phyloP scores from a whole-genome alignment of 2,888 invertebrate genomes.

The Cinara cedri region DNA sequence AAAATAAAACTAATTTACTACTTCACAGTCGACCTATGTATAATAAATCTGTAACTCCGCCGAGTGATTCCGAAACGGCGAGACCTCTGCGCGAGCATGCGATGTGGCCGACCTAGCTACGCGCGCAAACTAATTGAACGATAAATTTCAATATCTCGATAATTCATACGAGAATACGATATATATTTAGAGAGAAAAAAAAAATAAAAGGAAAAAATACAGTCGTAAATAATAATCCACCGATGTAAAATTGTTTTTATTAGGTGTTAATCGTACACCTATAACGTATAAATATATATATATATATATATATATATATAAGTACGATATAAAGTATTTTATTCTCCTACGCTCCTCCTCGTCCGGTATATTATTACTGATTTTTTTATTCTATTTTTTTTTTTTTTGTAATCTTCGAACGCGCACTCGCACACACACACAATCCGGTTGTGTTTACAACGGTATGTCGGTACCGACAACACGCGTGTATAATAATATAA shows the following conservation, averaged over 20 bases:
- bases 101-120: background rate
- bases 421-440: background rate
- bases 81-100: too few relatives aligned
- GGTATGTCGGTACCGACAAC: conserved; percentile 39
- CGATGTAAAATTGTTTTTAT: conserved; percentile 50
- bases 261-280: conserved; percentile 54
- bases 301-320: too few relatives aligned
- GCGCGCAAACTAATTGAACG: conserved; percentile 33
- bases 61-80: conserved; percentile 6
- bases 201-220: background rate
- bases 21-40: background rate
- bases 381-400: background rate
- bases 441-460: conserved; percentile 54
- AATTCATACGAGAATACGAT: conserved; percentile 2
- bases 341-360: conserved; percentile 39
- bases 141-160: conserved; percentile 44
- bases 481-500: background rate
- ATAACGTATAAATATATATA: background rate
- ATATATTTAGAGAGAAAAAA: background rate
- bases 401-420: conserved; percentile 38
- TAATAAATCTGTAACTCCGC: background rate
- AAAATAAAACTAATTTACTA: conserved; percentile 10
- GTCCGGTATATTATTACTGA: conserved; percentile 29
- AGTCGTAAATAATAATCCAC: conserved; percentile 42
- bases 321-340: background rate